Conservation (phyloP, 2,888 invertebrate genomes). For the Pediacus dermestoides region DNA sequence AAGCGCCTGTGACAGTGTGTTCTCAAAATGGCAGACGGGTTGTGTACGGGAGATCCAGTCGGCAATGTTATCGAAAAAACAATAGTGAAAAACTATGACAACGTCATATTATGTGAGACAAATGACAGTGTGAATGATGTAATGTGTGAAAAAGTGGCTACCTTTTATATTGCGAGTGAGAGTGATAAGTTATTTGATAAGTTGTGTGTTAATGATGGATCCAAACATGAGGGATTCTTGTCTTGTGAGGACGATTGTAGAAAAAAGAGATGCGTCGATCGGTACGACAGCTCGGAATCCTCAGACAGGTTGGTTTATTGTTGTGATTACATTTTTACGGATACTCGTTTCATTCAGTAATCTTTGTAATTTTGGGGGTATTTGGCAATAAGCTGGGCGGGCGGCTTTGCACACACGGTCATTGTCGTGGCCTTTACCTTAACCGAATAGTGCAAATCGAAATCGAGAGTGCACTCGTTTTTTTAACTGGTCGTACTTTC, state of each 20-base stretch:
- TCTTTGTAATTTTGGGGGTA: conserved; percentile 18
- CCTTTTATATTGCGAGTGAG: conserved; percentile 43
- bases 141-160: conserved; percentile 56
- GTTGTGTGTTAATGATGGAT: conserved; percentile 35
- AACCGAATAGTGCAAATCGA: conserved; percentile 45
- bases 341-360: conserved; percentile 21
- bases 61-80: conserved; percentile 57
- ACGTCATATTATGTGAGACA: conserved; percentile 41
- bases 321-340: conserved; percentile 21
- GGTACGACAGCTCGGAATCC: conserved; percentile 91
- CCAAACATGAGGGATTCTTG: conserved; percentile 41
- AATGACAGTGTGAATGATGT: conserved; percentile 54
- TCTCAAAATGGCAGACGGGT: conserved; percentile 81
- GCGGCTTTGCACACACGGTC: conserved; percentile 34
- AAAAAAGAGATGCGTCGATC: conserved; percentile 84
- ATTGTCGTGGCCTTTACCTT: conserved; percentile 49
- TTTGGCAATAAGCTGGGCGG: conserved; percentile 9
- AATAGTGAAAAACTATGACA: conserved; percentile 56
- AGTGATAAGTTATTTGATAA: conserved; percentile 47
- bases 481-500: conserved; percentile 34
- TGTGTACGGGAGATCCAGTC: conserved; percentile 62
- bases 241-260: conserved; percentile 55
- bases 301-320: conserved; percentile 73
- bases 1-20: conserved; percentile 55
- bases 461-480: conserved; percentile 46